Evolutionary conservation across 2,797 vertebrate genomes (phyloP), one percentile per base, ranked within the genome.

Genomic region (Presbytis comata): DNA sequence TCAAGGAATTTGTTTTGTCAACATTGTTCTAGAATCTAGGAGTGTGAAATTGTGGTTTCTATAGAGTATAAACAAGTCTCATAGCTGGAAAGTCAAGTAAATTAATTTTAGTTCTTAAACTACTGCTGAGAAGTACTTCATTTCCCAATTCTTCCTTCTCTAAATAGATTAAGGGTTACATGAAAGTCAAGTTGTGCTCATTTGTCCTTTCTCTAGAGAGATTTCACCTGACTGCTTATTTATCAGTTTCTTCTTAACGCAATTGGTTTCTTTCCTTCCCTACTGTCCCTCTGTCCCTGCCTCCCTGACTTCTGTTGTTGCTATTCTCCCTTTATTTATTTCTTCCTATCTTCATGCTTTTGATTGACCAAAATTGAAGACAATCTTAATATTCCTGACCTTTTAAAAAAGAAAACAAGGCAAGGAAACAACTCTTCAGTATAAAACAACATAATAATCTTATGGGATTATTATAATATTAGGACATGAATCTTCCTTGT

Each of bases 21-120:
- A 97, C 5, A 48, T 96, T 98, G 97, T 93, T 59, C 96, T 96
- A 87, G 93, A 96, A 93, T 88, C 97, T 93, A 39, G 22, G 90
- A 97, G 95, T 97, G 96, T 97, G 96, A 97, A 98, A 98, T 89
- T 96, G 92, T 95, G 96, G 85, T 96, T 98, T 97, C 84, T 98
- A 87, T 57, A 97, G 91, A 95, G 76, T 59, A 96, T 96, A 97
- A 80, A 87, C 86, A 97, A 98, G 88, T 96, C 95, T 96, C 70
- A n/a, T 87, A 96, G 92, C 97, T 98, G 97, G 88, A 97, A 98
- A 98, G 96, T 97, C 97, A 98, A 98, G 94, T 98, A 98, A 98
- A 98, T 99, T 98, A 98, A 98, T 98, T 98, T 98, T 85, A 96
- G 97, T 98, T 98, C 98, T 98, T 98, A 98, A 98, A 98, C 97